A percentile compares a stretch with the other conserved stretches of the same genome.
Conservation (phyloP, 2,888 invertebrate species). For the Crossocerus cetratus region DNA sequence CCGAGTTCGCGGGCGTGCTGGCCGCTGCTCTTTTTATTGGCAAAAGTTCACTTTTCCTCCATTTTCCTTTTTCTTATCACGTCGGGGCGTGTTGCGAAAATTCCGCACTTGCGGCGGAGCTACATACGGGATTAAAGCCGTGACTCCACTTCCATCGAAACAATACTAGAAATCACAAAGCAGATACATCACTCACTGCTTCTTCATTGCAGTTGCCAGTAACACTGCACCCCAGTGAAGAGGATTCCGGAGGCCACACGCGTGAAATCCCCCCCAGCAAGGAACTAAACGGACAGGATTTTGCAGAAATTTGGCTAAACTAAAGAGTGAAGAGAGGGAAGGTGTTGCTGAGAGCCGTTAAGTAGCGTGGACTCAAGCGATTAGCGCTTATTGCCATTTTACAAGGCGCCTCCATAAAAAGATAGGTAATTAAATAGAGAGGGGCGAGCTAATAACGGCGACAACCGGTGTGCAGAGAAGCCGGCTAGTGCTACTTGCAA, state of each 20-base stretch:
- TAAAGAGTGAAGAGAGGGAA: neutral
- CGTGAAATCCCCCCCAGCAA: neutral
- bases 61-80: neutral
- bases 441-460: conserved; percentile 45
- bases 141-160: neutral
- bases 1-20: neutral
- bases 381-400: conserved; percentile 1
- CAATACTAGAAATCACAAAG: too few relatives aligned
- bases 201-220: too few relatives aligned
- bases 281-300: neutral
- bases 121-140: conserved; percentile 19
- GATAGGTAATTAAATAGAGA: conserved; percentile 39
- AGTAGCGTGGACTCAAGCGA: neutral
- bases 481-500: conserved; percentile 40
- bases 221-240: too few relatives aligned
- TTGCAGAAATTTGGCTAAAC: too few relatives aligned
- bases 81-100: conserved; percentile 15
- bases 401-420: conserved; percentile 3
- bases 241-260: neutral
- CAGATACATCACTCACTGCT: too few relatives aligned
- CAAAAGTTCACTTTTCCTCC: conserved; percentile 12
- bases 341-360: neutral
- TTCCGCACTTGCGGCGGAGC: neutral
- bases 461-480: conserved; percentile 39
- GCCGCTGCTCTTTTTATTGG: conserved; percentile 17